phyloP scores from a whole-genome alignment of 2,113 vertebrate species.

The Pao palembangensis region DNA sequence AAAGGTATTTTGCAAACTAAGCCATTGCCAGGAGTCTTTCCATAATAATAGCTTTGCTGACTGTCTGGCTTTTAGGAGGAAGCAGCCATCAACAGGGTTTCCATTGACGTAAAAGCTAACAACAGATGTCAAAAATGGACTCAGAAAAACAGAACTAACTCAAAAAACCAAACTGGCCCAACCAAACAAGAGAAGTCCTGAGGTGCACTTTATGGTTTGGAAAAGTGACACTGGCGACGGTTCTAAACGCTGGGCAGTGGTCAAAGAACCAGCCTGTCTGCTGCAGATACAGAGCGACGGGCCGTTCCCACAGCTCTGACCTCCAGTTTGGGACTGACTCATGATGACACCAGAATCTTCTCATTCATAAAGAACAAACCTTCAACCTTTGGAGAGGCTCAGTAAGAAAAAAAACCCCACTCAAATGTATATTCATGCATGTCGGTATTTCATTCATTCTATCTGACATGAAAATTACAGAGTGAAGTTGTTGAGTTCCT shows the following conservation, averaged over 20 bases:
- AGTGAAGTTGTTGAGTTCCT: conserved; percentile 20
- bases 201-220: conserved; percentile 29
- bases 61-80: not conserved
- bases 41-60: conserved; percentile 11
- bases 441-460: too few species aligned
- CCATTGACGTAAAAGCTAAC: not conserved
- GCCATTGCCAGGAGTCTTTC: conserved; percentile 3
- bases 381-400: not conserved
- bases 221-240: conserved; percentile 21
- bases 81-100: conserved; percentile 12
- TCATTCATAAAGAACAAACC: conserved; percentile 15
- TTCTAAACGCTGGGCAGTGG: conserved; percentile 13
- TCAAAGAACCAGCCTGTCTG: conserved; percentile 13
- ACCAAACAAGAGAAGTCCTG: conserved; percentile 28
- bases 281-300: conserved; percentile 20
- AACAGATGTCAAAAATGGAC: conserved; percentile 11
- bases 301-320: conserved; percentile 10
- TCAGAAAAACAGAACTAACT: conserved; percentile 1
- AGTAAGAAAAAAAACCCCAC: too few species aligned
- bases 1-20: conserved; percentile 5
- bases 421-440: too few species aligned
- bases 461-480: not conserved
- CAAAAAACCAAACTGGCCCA: conserved; percentile 11
- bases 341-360: conserved; percentile 31
- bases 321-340: conserved; percentile 35